Evolutionary conservation across 2,797 vertebrate genomes (phyloP).

Genomic region (Ceryle rudis): DNA sequence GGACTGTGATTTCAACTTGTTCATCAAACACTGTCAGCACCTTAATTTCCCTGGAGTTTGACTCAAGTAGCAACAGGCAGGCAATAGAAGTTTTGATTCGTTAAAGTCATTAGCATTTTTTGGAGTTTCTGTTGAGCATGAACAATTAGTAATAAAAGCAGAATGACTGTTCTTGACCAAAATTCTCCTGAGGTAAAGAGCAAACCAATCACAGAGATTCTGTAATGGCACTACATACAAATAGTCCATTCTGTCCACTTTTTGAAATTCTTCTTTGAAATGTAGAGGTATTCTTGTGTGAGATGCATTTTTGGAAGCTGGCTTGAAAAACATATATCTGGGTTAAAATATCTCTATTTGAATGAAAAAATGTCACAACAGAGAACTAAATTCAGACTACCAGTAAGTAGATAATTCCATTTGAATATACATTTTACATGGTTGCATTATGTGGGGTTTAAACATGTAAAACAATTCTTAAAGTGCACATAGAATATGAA

Average conservation of each 20-base stretch:
- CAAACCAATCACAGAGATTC: background rate
- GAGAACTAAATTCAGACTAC: background rate
- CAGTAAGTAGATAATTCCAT: background rate
- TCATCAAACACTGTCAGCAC: constrained; percentile 45
- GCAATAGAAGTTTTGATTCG: constrained; percentile 58
- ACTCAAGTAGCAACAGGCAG: background rate
- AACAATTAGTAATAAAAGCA: constrained; percentile 46
- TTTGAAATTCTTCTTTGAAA: background rate
- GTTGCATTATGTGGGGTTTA: background rate
- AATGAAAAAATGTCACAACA: background rate
- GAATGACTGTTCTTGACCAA: constrained; percentile 30
- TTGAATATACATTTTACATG: background rate
- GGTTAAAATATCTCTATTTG: background rate
- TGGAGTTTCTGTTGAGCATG: constrained; percentile 25
- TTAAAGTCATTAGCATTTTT: constrained; percentile 62
- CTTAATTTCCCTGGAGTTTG: constrained; percentile 57
- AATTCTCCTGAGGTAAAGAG: background rate
- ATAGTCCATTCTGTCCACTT: background rate
- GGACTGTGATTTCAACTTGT: constrained; percentile 7
- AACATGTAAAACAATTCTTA: background rate
- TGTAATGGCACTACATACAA: background rate
- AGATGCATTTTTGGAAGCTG: background rate
- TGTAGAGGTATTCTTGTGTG: background rate
- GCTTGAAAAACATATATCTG: background rate
- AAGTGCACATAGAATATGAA: background rate